phyloP scores from a whole-genome alignment of 1,140 invertebrate species.

The Bombyx mori region ASM3026992v2 NC_085118.1:211001-211500 shows the following conservation, averaged over 20 bases:
- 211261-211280: slow-evolving; percentile 3
- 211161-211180: background rate
- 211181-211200: background rate
- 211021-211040: too few species aligned
- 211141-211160: slow-evolving; percentile 20
- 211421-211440: too few species aligned
- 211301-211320: slow-evolving; percentile 6
- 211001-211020: slow-evolving; percentile 6
- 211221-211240: slow-evolving; percentile 25
- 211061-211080: background rate
- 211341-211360: slow-evolving; percentile 6
- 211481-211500: too few species aligned
- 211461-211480: too few species aligned
- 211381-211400: slow-evolving; percentile 9
- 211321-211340: slow-evolving; percentile 1
- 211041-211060: too few species aligned
- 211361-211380: background rate
- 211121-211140: slow-evolving; percentile 17
- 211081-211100: slow-evolving; percentile 3
- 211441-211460: too few species aligned
- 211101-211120: slow-evolving; percentile 13
- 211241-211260: slow-evolving; percentile 30
- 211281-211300: background rate
- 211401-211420: too few species aligned
- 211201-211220: background rate